Evolutionary conservation across 2,888 invertebrate genomes (phyloP).

Genomic region (Coelopa pilipes): DNA sequence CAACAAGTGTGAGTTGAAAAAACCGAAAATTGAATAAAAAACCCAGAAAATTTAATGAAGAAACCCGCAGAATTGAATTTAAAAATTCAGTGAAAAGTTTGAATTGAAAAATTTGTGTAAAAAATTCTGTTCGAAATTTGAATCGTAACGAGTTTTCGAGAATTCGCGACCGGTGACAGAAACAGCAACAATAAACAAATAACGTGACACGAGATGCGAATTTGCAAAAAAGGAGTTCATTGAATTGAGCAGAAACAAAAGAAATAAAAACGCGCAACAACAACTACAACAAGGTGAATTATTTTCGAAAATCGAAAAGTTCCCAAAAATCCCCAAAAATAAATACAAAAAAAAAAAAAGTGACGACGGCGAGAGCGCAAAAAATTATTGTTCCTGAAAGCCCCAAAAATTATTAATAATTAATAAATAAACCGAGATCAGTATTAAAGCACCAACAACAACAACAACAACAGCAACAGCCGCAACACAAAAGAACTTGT

Average conservation of each 20-base stretch:
- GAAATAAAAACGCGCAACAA: neutral
- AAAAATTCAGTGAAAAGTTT: too few relatives aligned
- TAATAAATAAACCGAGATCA: slow-evolving; percentile 33
- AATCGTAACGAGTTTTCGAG: slow-evolving; percentile 2
- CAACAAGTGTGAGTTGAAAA: slow-evolving; percentile 31
- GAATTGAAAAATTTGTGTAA: too few relatives aligned
- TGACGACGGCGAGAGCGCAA: neutral
- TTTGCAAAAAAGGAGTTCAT: slow-evolving; percentile 1
- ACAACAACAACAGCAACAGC: slow-evolving; percentile 28
- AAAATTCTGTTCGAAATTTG: too few relatives aligned
- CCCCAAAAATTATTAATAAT: slow-evolving; percentile 41
- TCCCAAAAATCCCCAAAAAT: slow-evolving; percentile 41
- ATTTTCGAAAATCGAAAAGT: slow-evolving; percentile 25
- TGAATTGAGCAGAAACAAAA: neutral
- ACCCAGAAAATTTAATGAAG: too few relatives aligned
- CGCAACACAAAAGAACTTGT: slow-evolving; percentile 1
- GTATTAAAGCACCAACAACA: slow-evolving; percentile 21
- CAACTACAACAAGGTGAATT: slow-evolving; percentile 4
- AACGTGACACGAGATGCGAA: neutral
- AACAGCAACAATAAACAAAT: slow-evolving; percentile 43
- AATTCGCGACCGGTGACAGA: slow-evolving; percentile 27
- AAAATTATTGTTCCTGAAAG: slow-evolving; percentile 43
- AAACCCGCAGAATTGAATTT: too few relatives aligned
- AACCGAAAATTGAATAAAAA: neutral
- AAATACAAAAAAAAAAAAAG: slow-evolving; percentile 40